Percentiles rank a stretch among this genome's conserved stretches.
These are phyloP conservation scores for Tapirus indicus DNA, from an alignment of 2,797 vertebrate genomes.

Conservation along the genomic window DNA sequence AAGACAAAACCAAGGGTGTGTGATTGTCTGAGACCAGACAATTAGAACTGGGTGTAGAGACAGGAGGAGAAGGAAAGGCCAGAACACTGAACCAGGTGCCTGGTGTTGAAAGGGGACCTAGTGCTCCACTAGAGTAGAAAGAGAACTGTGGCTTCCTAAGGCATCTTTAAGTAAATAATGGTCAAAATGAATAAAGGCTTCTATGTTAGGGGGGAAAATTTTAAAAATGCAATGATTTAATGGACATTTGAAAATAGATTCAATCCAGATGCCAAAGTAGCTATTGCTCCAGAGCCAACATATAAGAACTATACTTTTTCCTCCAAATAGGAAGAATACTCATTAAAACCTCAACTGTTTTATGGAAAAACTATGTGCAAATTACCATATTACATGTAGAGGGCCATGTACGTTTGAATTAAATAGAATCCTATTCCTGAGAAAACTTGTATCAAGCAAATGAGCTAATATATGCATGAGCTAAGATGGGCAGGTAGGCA, in stretches of 20 bases:
- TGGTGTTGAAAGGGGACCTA: background rate
- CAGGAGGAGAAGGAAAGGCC: background rate
- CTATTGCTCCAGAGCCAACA: background rate
- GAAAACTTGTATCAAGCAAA: background rate
- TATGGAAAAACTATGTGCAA: background rate
- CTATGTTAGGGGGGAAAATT: background rate
- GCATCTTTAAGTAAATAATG: conserved; percentile 5
- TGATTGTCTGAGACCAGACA: background rate
- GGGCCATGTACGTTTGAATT: background rate
- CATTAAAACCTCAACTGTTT: background rate
- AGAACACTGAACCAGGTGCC: background rate
- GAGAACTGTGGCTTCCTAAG: background rate
- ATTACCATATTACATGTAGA: background rate
- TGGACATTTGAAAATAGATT: conserved; percentile 46
- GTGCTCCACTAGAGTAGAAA: background rate
- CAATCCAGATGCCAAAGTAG: background rate
- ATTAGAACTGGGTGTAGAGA: background rate
- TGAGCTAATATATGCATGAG: background rate
- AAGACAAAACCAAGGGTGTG: conserved; percentile 3
- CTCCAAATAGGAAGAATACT: conserved; percentile 23
- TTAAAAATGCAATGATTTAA: background rate
- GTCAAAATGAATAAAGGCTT: background rate
- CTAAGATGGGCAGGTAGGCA: background rate
- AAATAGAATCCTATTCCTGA: background rate
- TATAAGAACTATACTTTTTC: background rate